phyloP scores from a whole-genome alignment of 2,113 vertebrate species.

The Delphinus delphis region DNA sequence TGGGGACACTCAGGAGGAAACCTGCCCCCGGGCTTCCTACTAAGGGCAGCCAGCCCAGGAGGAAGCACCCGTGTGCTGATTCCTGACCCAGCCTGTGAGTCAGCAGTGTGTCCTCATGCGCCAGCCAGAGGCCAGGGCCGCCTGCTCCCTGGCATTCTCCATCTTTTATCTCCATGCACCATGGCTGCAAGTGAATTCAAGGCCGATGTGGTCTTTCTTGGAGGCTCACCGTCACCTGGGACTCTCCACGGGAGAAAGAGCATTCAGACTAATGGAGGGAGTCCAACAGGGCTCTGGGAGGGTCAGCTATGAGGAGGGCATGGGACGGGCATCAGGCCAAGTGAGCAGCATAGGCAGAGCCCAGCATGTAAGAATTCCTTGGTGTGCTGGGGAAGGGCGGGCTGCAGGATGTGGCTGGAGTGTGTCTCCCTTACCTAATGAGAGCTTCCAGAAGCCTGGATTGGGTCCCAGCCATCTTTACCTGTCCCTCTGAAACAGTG shows the following conservation, averaged over 20 bases:
- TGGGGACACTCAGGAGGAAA: not conserved
- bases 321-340: not conserved
- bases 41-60: not conserved
- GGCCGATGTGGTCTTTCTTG: not conserved
- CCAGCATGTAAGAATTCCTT: not conserved
- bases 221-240: not conserved
- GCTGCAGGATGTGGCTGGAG: not conserved
- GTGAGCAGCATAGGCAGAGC: not conserved
- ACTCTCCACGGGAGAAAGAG: not conserved
- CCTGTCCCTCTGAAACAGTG: not conserved
- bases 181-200: not conserved
- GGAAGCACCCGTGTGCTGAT: not conserved
- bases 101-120: not conserved
- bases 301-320: not conserved
- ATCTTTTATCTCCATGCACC: not conserved
- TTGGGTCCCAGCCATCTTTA: not conserved
- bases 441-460: not conserved
- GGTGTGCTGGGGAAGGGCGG: not conserved
- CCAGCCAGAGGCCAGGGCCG: not conserved
- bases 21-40: not conserved
- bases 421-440: not conserved
- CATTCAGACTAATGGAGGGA: not conserved
- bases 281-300: not conserved
- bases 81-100: not conserved
- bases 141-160: not conserved